Evolutionary conservation across 2,113 vertebrate genomes (phyloP), one percentile per base, ranked within the genome.

Genomic region (Lipophrys pholis): DNA sequence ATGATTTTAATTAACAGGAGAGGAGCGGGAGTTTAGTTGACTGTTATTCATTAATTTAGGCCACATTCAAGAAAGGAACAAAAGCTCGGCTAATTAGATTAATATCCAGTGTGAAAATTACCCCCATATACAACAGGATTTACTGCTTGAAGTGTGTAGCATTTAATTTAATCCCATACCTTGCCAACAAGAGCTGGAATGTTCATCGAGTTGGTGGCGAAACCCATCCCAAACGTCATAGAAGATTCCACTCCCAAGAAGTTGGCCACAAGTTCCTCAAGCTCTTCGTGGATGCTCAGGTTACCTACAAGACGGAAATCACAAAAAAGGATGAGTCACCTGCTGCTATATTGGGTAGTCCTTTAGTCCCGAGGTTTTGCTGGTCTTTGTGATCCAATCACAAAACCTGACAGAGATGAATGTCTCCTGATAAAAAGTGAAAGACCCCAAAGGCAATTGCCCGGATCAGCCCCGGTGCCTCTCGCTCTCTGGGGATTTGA

Each of bases 131-230:
- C 8, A 68, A 11, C 6, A 21, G 12, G 48, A 69, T 48, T 55
- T 83, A 40, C 30, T 59, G 0, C 8, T 9, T 15, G 12, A 36
- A 12, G 6, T 42, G 8, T 59, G 52, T 35, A 11, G 5, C 9
- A 30, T 45, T 71, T 69, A 41, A 48, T 5, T 48, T 52, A 53
- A 67, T 56, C 8, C 54, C 85, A 40, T 66, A 98, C 97, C 95
- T 97, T 98, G 65, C 96, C 96, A 85, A 97, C 96, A 42, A 98
- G 90, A 66, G 95, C 95, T 54, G 97, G 96, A 60, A 98, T 98
- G 88, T 98, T 98, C 94, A 96, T 98, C 0, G 96, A 95, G 87
- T 98, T 98, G 39, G 96, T 97, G 77, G 97, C 97, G 36, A 97
- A 98, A 58, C 97, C 97, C 97, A 98, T 98, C 36, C 97, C 96